These are phyloP conservation scores for Eristalinus sepulchralis DNA, from an alignment of 2,888 invertebrate genomes.

Conservation along the genomic window DNA sequence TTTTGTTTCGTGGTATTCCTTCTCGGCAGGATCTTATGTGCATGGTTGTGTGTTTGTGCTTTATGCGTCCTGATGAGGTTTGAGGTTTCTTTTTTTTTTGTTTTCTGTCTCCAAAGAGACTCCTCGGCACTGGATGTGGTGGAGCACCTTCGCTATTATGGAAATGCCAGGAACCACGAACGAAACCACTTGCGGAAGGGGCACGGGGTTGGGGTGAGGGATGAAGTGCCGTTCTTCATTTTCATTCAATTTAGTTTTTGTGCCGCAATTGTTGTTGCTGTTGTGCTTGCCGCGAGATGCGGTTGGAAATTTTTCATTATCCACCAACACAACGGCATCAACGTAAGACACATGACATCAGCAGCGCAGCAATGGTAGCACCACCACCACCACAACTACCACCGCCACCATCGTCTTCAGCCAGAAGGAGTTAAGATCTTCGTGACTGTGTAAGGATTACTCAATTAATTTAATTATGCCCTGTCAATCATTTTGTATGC, in stretches of 20 bases:
- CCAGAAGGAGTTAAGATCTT: slow-evolving; percentile 65
- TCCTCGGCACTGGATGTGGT: slow-evolving; percentile 49
- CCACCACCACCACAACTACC: slow-evolving; percentile 70
- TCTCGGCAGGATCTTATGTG: slow-evolving; percentile 50
- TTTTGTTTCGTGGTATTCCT: slow-evolving; percentile 63
- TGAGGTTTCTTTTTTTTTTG: slow-evolving; percentile 49
- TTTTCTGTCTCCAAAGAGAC: slow-evolving; percentile 51
- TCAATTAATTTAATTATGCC: slow-evolving; percentile 82
- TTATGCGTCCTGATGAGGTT: slow-evolving; percentile 52
- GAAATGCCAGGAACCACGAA: slow-evolving; percentile 70
- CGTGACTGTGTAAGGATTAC: slow-evolving; percentile 78
- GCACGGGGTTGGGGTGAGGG: slow-evolving; percentile 28
- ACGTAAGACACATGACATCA: slow-evolving; percentile 57
- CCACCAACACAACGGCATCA: slow-evolving; percentile 20
- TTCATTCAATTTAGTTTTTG: slow-evolving; percentile 71
- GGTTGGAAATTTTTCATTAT: slow-evolving; percentile 69
- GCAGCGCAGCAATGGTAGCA: slow-evolving; percentile 62
- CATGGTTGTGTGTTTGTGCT: slow-evolving; percentile 61
- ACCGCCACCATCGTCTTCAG: slow-evolving; percentile 47
- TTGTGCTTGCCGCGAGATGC: slow-evolving; percentile 42
- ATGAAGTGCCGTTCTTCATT: slow-evolving; percentile 70
- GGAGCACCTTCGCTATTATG: slow-evolving; percentile 69
- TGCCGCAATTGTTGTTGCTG: slow-evolving; percentile 34
- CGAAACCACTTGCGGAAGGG: slow-evolving; percentile 38
- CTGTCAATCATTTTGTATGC: slow-evolving; percentile 81